Evolutionary conservation across 2,113 vertebrate genomes (phyloP).

Genomic region (Erythrocercus mccallii): DNA sequence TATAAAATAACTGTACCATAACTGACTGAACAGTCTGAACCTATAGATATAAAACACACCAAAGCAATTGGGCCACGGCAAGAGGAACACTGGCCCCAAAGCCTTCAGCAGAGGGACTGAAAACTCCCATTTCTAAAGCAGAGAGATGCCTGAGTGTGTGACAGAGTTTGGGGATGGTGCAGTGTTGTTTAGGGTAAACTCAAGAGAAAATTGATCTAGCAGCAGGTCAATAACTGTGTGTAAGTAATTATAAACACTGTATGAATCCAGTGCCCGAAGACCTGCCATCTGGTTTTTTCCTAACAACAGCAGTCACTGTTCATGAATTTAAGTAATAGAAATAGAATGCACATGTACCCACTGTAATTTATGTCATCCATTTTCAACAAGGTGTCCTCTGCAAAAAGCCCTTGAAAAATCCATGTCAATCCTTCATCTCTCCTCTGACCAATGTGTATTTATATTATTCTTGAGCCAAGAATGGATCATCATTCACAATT

Average conservation of each 20-base stretch:
- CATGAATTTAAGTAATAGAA: background rate
- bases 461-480: slow-evolving; percentile 30
- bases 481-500: slow-evolving; percentile 27
- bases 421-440: slow-evolving; percentile 10
- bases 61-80: background rate
- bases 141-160: background rate
- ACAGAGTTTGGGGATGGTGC: background rate
- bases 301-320: background rate
- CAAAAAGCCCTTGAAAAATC: background rate
- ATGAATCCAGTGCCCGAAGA: background rate
- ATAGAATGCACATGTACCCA: background rate
- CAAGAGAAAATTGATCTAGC: background rate
- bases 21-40: background rate
- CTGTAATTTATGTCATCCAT: background rate
- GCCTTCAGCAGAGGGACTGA: background rate
- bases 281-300: background rate
- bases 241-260: background rate
- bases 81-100: background rate
- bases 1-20: background rate
- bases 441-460: slow-evolving; percentile 26
- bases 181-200: background rate
- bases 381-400: slow-evolving; percentile 17
- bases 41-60: background rate
- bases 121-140: background rate
- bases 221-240: background rate